A percentile compares a stretch with the other conserved stretches of the same genome.
These are phyloP conservation scores for Augochlora pura DNA, from an alignment of 1,140 invertebrate genomes.

Conservation along the genomic window DNA sequence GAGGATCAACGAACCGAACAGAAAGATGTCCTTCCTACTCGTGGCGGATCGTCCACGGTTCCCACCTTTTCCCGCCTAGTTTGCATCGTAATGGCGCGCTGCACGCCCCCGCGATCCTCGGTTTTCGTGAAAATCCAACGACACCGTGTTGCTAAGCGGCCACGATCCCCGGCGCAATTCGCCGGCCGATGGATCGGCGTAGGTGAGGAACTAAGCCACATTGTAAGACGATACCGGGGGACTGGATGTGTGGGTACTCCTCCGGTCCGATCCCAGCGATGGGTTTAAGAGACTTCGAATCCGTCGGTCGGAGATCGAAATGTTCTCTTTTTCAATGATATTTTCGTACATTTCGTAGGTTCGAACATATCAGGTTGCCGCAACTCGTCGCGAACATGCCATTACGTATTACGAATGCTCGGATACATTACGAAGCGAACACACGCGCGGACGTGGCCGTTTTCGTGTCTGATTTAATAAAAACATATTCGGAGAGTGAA, in stretches of 20 bases:
- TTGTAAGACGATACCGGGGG: slow-evolving; percentile 68
- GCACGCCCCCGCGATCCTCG: slow-evolving; percentile 45
- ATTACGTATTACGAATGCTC: too few species aligned
- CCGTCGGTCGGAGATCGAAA: too few species aligned
- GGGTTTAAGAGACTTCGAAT: not conserved
- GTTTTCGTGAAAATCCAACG: slow-evolving; percentile 48
- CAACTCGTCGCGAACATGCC: too few species aligned
- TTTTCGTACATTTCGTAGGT: too few species aligned
- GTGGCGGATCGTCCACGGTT: not conserved
- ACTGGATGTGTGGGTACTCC: not conserved
- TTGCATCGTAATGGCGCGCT: slow-evolving; percentile 21
- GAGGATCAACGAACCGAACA: not conserved
- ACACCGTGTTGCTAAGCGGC: not conserved
- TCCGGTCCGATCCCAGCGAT: not conserved
- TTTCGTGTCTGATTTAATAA: too few species aligned
- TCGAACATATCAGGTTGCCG: too few species aligned
- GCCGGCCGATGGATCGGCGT: slow-evolving; percentile 30
- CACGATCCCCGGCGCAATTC: not conserved
- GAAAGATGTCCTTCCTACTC: slow-evolving; percentile 9
- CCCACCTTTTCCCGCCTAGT: slow-evolving; percentile 9
- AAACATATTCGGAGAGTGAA: too few species aligned
- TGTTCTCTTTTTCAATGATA: too few species aligned
- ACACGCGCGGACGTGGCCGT: too few species aligned
- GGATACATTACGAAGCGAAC: too few species aligned
- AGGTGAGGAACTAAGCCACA: slow-evolving; percentile 66